phyloP scores from a whole-genome alignment of 2,113 vertebrate species.

The Heterotis niloticus region DNA sequence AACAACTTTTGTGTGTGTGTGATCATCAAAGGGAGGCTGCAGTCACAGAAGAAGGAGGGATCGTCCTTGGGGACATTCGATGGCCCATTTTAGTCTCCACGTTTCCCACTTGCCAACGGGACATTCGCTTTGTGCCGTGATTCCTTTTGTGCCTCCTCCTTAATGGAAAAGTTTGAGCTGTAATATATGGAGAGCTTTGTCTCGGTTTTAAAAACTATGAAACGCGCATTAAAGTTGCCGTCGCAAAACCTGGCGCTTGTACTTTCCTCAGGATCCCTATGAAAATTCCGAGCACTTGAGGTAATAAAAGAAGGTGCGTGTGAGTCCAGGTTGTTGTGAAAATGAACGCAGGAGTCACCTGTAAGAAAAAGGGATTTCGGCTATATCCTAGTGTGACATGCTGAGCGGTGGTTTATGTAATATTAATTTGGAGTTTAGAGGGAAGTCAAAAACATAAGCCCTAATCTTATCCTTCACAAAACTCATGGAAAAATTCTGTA shows the following conservation, averaged over 20 bases:
- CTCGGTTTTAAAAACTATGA: constrained; percentile 6
- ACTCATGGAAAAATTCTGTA: neutral
- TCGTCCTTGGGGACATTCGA: constrained; percentile 22
- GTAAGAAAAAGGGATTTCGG: constrained; percentile 4
- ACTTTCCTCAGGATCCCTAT: neutral
- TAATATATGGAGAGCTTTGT: neutral
- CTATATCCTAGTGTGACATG: neutral
- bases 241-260: neutral
- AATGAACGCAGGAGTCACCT: constrained; percentile 1
- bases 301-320: neutral
- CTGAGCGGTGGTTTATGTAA: neutral
- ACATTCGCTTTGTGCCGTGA: constrained; percentile 2
- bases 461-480: neutral
- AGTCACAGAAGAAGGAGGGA: neutral
- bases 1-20: neutral
- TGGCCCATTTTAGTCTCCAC: neutral
- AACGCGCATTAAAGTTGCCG: neutral
- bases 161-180: constrained; percentile 18
- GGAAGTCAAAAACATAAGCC: neutral
- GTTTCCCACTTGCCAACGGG: constrained; percentile 1
- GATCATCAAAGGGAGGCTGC: neutral
- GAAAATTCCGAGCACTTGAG: constrained; percentile 3
- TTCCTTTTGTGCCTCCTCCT: constrained; percentile 5
- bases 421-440: neutral
- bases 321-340: neutral